These are phyloP conservation scores for Listronotus bonariensis DNA, from an alignment of 1,140 invertebrate species.

Conservation along the genomic window DNA sequence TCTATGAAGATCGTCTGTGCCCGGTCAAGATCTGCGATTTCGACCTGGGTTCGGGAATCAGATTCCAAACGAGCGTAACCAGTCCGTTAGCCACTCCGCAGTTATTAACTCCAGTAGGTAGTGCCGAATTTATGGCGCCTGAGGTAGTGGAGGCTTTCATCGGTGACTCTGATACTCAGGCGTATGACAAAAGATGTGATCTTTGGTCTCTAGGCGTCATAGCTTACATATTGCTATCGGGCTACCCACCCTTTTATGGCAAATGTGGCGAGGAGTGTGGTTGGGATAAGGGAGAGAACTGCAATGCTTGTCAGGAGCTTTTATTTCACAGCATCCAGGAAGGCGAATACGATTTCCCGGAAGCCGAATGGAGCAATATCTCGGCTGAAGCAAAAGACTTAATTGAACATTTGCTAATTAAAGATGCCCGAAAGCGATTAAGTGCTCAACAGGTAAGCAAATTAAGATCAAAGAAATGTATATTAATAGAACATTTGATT, in stretches of 20 bases:
- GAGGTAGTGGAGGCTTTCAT: slow-evolving; percentile 98
- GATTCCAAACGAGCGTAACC: slow-evolving; percentile 79
- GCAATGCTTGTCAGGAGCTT: slow-evolving; percentile 79
- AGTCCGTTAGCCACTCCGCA: slow-evolving; percentile 90
- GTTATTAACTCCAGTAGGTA: slow-evolving; percentile 90
- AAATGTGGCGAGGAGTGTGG: slow-evolving; percentile 91
- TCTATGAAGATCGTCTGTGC: slow-evolving; percentile 81
- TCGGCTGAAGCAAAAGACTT: slow-evolving; percentile 93
- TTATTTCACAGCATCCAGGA: slow-evolving; percentile 84
- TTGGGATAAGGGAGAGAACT: slow-evolving; percentile 94
- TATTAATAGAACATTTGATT: too few species aligned
- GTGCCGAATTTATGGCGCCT: slow-evolving; percentile 98
- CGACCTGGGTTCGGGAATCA: slow-evolving; percentile 94
- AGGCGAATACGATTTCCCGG: slow-evolving; percentile 87
- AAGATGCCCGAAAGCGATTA: slow-evolving; percentile 79
- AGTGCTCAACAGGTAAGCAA: slow-evolving; percentile 67
- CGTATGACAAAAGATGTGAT: slow-evolving; percentile 98
- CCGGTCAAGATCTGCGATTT: slow-evolving; percentile 99
- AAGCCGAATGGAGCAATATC: slow-evolving; percentile 86
- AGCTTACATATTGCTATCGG: slow-evolving; percentile 95
- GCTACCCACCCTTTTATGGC: slow-evolving; percentile 96
- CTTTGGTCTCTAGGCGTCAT: slow-evolving; percentile 98
- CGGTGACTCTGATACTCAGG: slow-evolving; percentile 79
- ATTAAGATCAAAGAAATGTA: too few species aligned
- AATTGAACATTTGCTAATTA: slow-evolving; percentile 81